Percentiles rank a stretch among this genome's conserved stretches.
Conservation (phyloP, 2,888 invertebrate species). For the Tridacna crocea region DNA sequence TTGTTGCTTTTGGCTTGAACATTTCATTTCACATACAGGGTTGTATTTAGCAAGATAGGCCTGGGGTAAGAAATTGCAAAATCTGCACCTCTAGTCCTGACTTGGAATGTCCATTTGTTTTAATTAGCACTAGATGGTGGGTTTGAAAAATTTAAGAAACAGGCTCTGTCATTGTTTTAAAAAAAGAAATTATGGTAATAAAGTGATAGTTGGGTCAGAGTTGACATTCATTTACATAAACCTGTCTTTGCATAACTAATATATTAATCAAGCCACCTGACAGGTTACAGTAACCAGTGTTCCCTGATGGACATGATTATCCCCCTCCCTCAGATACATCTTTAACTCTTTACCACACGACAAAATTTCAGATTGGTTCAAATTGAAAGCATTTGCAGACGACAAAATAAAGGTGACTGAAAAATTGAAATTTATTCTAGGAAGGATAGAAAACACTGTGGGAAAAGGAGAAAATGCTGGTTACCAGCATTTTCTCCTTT, state of each 20-base stretch:
- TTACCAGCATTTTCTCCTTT: neutral
- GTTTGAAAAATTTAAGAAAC: neutral
- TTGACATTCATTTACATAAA: constrained; percentile 13
- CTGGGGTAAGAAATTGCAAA: too few species aligned
- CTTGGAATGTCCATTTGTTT: too few species aligned
- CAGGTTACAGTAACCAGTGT: constrained; percentile 11
- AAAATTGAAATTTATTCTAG: too few species aligned
- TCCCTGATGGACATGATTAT: neutral
- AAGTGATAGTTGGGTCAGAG: constrained; percentile 15
- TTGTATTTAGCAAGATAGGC: too few species aligned
- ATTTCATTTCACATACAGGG: too few species aligned
- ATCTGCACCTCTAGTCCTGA: too few species aligned
- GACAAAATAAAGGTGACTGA: too few species aligned
- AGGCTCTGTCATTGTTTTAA: constrained; percentile 12
- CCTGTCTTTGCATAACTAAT: constrained; percentile 9
- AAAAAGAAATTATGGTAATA: constrained; percentile 2
- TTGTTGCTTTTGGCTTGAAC: too few species aligned
- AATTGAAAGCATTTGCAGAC: neutral
- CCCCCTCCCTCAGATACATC: neutral
- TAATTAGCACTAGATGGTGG: too few species aligned
- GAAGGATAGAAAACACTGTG: neutral
- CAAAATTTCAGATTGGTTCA: neutral
- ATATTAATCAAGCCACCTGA: constrained; percentile 11
- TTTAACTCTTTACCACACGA: neutral
- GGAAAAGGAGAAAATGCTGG: neutral